Evolutionary conservation across 1,140 invertebrate genomes (phyloP).

Genomic region (Drosophila punjabiensis): DNA sequence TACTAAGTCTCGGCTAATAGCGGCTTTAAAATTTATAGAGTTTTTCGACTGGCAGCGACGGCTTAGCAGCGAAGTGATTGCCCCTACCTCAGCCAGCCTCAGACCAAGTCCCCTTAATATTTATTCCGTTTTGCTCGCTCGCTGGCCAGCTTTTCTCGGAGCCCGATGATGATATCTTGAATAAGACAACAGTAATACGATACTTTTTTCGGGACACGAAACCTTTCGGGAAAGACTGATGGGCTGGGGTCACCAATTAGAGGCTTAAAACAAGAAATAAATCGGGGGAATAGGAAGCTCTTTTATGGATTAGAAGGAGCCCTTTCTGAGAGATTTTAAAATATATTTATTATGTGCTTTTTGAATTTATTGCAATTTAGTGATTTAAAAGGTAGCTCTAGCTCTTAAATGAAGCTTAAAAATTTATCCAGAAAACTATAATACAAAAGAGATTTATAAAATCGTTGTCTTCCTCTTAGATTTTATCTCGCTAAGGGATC

Average conservation of each 20-base stretch:
- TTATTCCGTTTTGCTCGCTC: conserved; percentile 36
- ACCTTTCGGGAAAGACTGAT: conserved; percentile 2
- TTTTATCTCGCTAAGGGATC: not conserved
- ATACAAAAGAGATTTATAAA: not conserved
- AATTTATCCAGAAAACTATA: not conserved
- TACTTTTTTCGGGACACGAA: conserved; percentile 23
- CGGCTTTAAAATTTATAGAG: conserved; percentile 82
- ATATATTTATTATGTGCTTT: not conserved
- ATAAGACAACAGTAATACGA: conserved; percentile 14
- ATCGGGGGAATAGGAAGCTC: no score
- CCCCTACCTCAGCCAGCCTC: conserved; percentile 17
- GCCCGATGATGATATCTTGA: conserved; percentile 20
- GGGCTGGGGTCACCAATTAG: conserved; percentile 22
- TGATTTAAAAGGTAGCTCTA: not conserved
- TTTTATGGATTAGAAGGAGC: no score
- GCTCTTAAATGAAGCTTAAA: not conserved
- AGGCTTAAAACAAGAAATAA: conserved; percentile 5
- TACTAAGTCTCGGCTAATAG: conserved; percentile 77
- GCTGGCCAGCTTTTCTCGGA: not conserved
- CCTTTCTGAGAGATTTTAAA: not conserved
- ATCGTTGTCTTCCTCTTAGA: not conserved
- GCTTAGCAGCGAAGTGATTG: conserved; percentile 64
- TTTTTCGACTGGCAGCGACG: conserved; percentile 50
- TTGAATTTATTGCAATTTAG: not conserved
- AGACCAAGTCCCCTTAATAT: conserved; percentile 56